These are phyloP conservation scores for Athrips mouffetella DNA, from an alignment of 2,888 invertebrate species.

Conservation along the genomic window DNA sequence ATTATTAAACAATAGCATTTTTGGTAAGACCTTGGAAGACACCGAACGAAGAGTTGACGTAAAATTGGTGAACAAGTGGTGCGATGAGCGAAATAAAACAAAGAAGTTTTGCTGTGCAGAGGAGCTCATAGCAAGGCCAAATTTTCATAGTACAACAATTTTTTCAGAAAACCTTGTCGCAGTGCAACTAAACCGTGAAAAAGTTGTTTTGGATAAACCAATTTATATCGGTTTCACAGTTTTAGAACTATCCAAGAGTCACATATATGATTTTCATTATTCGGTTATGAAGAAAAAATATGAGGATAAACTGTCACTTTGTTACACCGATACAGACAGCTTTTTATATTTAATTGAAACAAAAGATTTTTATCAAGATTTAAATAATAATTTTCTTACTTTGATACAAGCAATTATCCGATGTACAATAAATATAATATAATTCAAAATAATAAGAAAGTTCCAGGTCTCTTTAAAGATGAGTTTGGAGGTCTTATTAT, in stretches of 20 bases:
- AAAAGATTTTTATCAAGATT: constrained; percentile 12
- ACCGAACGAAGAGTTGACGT: too few species aligned
- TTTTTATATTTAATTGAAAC: constrained; percentile 15
- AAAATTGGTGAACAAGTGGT: too few species aligned
- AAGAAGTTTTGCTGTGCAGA: background rate
- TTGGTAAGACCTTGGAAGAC: too few species aligned
- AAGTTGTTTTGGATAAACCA: too few species aligned
- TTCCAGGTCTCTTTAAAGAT: constrained; percentile 12
- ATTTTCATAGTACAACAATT: constrained; percentile 13
- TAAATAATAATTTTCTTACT: constrained; percentile 3
- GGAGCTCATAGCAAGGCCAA: constrained; percentile 2
- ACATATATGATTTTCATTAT: too few species aligned
- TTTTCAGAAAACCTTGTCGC: too few species aligned
- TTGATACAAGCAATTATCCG: background rate
- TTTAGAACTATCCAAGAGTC: too few species aligned
- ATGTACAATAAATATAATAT: background rate
- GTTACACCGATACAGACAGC: constrained; percentile 14
- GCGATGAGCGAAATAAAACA: constrained; percentile 10
- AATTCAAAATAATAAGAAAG: background rate
- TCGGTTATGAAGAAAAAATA: constrained; percentile 8
- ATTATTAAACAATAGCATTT: too few species aligned
- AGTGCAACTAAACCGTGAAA: too few species aligned
- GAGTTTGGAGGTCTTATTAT: constrained; percentile 1
- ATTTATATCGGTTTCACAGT: too few species aligned
- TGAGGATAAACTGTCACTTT: background rate